Percentiles rank a stretch among this genome's conserved stretches.
phyloP scores from a whole-genome alignment of 2,113 vertebrate species.

The Crotalus tigris region DNA sequence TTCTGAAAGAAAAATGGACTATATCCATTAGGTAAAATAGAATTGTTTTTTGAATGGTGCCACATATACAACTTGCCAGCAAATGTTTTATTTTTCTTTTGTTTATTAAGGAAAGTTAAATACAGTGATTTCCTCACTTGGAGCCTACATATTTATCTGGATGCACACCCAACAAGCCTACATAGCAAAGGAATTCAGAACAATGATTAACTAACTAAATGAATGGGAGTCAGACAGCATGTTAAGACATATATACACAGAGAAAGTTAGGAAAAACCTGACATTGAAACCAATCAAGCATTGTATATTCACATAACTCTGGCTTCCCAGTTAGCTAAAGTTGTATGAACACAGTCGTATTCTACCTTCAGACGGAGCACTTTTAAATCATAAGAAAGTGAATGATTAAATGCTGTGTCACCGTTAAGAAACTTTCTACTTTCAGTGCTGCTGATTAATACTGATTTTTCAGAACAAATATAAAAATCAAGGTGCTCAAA shows the following conservation, averaged over 20 bases:
- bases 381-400: neutral
- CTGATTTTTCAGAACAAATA: constrained; percentile 1
- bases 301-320: neutral
- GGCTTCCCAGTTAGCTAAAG: neutral
- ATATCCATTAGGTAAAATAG: neutral
- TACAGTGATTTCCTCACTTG: neutral
- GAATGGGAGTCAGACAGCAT: neutral
- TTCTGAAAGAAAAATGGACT: neutral
- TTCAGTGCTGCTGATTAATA: neutral
- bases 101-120: neutral
- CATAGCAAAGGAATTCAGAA: neutral
- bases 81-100: neutral
- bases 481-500: neutral
- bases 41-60: neutral
- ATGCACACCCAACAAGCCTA: neutral
- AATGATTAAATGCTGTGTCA: neutral
- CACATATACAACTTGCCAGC: neutral
- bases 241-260: neutral
- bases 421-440: neutral
- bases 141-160: neutral
- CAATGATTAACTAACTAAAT: neutral
- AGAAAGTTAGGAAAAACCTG: neutral
- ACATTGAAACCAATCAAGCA: neutral
- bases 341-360: neutral
- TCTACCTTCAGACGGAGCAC: neutral